Evolutionary conservation across 2,797 vertebrate species (phyloP), one percentile per base, ranked within the genome.

Genomic region (Gallinago nigripennis): DNA sequence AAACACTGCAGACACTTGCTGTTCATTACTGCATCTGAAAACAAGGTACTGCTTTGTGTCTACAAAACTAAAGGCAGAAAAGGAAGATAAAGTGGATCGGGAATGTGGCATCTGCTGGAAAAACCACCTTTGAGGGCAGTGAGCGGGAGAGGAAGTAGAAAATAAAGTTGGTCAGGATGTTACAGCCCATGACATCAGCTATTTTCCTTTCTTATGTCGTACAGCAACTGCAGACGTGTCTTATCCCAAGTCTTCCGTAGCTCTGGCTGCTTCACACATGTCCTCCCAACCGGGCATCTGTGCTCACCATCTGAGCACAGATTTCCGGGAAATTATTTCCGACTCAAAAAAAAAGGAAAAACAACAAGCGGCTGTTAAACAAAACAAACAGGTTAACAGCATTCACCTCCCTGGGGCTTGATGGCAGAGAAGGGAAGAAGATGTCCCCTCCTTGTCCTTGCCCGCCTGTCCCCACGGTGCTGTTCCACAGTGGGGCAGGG

Each of bases 251-350:
- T 54, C 64, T 51, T 65, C 41, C 16, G 0, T 3, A 86, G 81
- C 39, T 80, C 82, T 90, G 86, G 60, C 89, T 88, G 78, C 82
- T 78, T 35, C 83, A 70, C 89, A 94, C 80, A 28, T 56, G 73
- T 72, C 83, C 81, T 82, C 77, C 85, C 73, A 94, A 20, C 46
- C 5, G 3, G 90, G 88, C 90, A 88, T 94, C 93, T 93, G 88
- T 30, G 75, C 88, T 92, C 86, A 70, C 86, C 94, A 95, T 84
- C 92, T 95, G 90, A 95, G 56, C 93, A 80, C 86, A 87, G 31
- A 87, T 81, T 88, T 90, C 70, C 6, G 2, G 79, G 54, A 84
- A 84, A 88, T 35, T 35, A 85, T 43, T 94, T 80, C 82, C 23
- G 2, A 81, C 33, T 53, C 68, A 30, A 61, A 72, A 68, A 76